phyloP scores from a whole-genome alignment of 2,888 invertebrate species.

The Pandemis cinnamomeana region DNA sequence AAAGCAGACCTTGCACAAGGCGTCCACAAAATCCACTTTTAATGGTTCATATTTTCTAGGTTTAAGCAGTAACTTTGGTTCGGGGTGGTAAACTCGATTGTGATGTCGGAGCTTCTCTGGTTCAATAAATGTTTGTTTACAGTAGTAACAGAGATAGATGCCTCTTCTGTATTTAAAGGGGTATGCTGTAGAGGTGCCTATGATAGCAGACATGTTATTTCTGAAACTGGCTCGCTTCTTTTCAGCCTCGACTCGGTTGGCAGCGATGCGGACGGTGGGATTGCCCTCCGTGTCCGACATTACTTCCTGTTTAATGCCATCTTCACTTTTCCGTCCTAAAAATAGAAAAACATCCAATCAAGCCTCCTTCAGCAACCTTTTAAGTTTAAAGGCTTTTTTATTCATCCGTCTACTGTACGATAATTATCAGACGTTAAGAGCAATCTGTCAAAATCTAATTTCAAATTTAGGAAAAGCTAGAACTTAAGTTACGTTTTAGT shows the following conservation, averaged over 20 bases:
- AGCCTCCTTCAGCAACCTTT: constrained; percentile 56
- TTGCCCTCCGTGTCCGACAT: constrained; percentile 56
- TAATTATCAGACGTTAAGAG: neutral
- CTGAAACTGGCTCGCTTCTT: constrained; percentile 70
- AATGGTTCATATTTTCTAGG: constrained; percentile 76
- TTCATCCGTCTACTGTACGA: neutral
- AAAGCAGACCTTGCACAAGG: constrained; percentile 69
- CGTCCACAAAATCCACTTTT: constrained; percentile 73
- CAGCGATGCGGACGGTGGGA: constrained; percentile 44
- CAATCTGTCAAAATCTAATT: neutral
- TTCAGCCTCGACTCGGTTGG: constrained; percentile 51
- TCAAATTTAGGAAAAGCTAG: neutral
- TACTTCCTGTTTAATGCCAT: constrained; percentile 63
- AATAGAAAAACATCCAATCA: constrained; percentile 80
- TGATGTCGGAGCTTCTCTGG: constrained; percentile 75
- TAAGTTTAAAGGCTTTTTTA: constrained; percentile 20
- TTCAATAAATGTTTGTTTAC: constrained; percentile 71
- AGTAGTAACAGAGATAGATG: constrained; percentile 74
- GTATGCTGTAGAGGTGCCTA: constrained; percentile 73
- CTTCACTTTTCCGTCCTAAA: constrained; percentile 77
- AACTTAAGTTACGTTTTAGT: neutral
- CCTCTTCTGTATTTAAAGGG: constrained; percentile 79
- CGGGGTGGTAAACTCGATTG: constrained; percentile 61
- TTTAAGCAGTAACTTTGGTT: constrained; percentile 60
- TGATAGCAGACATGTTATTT: constrained; percentile 69